These are phyloP conservation scores for Luehdorfia chinensis DNA, from an alignment of 1,140 invertebrate genomes.

Conservation along the genomic window DNA sequence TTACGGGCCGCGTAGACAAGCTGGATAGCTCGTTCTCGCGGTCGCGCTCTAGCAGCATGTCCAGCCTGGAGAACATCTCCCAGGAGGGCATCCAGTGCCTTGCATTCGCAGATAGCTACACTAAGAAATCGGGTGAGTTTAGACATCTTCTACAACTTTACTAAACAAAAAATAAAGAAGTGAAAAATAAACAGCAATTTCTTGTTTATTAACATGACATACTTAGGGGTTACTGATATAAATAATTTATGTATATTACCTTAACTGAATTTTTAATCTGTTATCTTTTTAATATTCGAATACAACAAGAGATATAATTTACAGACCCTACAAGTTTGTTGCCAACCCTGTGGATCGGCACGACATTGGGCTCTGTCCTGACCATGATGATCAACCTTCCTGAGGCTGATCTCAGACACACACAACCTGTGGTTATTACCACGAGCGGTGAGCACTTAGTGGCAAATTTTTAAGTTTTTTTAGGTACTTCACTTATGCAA, in stretches of 20 bases:
- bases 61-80: conserved; percentile 96
- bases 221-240: no score
- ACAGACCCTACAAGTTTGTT: conserved; percentile 84
- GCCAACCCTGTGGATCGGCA: conserved; percentile 97
- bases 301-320: no score
- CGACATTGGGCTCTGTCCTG: conserved; percentile 95
- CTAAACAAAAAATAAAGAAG: no score
- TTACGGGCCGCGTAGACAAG: conserved; percentile 92
- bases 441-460: conserved; percentile 90
- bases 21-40: conserved; percentile 96
- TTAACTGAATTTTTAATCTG: no score
- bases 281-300: no score
- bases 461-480: no score
- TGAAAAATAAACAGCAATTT: no score
- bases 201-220: no score
- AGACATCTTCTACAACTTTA: no score
- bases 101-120: conserved; percentile 96
- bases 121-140: conserved; percentile 91
- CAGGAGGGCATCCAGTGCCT: conserved; percentile 97
- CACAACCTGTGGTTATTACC: conserved; percentile 93
- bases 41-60: conserved; percentile 97
- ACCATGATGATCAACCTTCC: conserved; percentile 93
- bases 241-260: no score
- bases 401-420: conserved; percentile 86
- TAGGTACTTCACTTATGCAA: conserved; percentile 1